phyloP scores from a whole-genome alignment of 1,140 invertebrate genomes.

The Listronotus bonariensis region DNA sequence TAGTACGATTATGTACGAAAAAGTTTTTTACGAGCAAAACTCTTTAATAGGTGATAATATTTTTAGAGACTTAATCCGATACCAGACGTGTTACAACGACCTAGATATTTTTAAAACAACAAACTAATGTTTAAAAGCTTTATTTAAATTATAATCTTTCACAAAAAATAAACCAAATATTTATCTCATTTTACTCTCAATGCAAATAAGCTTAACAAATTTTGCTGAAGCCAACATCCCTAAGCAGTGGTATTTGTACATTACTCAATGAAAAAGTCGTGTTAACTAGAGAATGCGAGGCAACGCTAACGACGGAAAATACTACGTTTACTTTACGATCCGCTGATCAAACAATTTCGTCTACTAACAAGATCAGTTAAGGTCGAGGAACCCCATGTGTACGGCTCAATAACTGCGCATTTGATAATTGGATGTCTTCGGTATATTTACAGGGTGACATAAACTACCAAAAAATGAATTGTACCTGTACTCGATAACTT shows the following conservation, averaged over 20 bases:
- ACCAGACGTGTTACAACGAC: too few relatives aligned
- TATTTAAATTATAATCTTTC: too few relatives aligned
- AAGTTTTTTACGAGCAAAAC: too few relatives aligned
- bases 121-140: too few relatives aligned
- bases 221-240: constrained; percentile 11
- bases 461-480: too few relatives aligned
- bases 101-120: too few relatives aligned
- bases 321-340: constrained; percentile 54
- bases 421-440: constrained; percentile 37
- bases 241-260: constrained; percentile 10
- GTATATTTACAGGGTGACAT: neutral
- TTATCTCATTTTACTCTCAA: neutral
- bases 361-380: constrained; percentile 52
- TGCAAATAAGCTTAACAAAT: constrained; percentile 11
- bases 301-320: constrained; percentile 10
- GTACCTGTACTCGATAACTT: too few relatives aligned
- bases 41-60: too few relatives aligned
- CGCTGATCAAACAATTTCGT: constrained; percentile 56
- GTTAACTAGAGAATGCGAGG: constrained; percentile 33
- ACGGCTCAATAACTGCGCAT: constrained; percentile 35
- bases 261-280: constrained; percentile 11
- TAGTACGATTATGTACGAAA: too few relatives aligned
- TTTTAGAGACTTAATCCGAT: too few relatives aligned
- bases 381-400: constrained; percentile 29
- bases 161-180: too few relatives aligned